Base-by-base conservation (phyloP, 2,797 vertebrate species). In the Myripristis jacobus region DNA sequence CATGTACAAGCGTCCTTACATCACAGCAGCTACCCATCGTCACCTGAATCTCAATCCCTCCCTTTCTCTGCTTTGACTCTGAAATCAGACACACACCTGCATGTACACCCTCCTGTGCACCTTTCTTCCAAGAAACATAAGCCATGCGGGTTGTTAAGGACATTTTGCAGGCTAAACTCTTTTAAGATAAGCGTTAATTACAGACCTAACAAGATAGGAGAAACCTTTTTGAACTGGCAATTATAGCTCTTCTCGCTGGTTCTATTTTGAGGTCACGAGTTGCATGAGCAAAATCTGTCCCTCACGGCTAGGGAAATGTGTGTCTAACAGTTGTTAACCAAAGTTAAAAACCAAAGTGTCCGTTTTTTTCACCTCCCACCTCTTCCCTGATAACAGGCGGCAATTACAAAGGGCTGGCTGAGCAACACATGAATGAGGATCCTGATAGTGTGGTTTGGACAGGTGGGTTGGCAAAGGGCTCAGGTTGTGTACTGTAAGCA, bases 141-240 rank as follows among this genome's bases (percentile, higher is more conserved):
- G 76, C 62, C 74, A 43, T 73, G 78, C 79, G 75, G 77, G 84
- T 73, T 77, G 66, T 70, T 63, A 55, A 19, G 56, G 71, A 76
- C 62, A 50, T 85, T 85, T 81, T 62, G 63, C 65, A 75, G 67
- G 61, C 53, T 61, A 48, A 74, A 81, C 69, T 83, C 67, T 87
- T 84, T 89, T 50, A 75, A 83, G 84, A 83, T 86, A 68, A 61
- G 59, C 66, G 72, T 57, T 88, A 90, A 88, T 88, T 88, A 91
- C 82, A 91, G 85, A 78, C 59, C 67, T 8, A 24, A 73, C 1
- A 21, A 77, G 79, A 74, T 50, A 73, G 71, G 77, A 81, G 75
- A 87, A 82, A 85, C 50, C 55, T 73, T 78, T 79, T 86, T 81
- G 29, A 90, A 85, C 67, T 71, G 64, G 50, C 80, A 87, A 86